These are phyloP conservation scores for Plebejus argus DNA, from an alignment of 2,888 invertebrate species.

Conservation along the genomic window DNA sequence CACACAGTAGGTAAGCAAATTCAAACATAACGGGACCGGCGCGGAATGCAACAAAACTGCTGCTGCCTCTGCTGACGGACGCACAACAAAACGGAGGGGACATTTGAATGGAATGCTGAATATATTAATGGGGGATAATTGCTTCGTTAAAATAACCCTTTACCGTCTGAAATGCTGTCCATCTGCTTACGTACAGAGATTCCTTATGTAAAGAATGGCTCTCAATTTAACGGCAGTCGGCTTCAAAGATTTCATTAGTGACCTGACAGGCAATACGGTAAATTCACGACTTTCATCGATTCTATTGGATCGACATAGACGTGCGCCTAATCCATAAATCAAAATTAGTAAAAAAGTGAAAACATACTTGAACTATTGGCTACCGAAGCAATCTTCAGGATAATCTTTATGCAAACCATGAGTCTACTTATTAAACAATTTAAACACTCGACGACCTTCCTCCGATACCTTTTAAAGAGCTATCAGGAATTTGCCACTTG, in stretches of 20 bases:
- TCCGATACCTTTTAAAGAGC: neutral
- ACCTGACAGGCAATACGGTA: too few species aligned
- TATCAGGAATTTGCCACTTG: neutral
- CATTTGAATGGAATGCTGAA: conserved; percentile 62
- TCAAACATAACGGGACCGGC: conserved; percentile 75
- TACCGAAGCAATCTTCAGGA: neutral
- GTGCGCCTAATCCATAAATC: neutral
- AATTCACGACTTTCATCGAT: too few species aligned
- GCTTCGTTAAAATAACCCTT: conserved; percentile 30
- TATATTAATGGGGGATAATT: conserved; percentile 44
- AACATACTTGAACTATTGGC: neutral
- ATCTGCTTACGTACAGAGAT: neutral
- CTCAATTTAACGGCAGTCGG: neutral
- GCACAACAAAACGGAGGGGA: conserved; percentile 58
- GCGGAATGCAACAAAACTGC: conserved; percentile 72
- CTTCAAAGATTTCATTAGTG: neutral
- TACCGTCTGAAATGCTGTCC: conserved; percentile 15
- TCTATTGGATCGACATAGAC: too few species aligned
- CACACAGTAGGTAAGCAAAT: conserved; percentile 54
- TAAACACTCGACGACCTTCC: neutral
- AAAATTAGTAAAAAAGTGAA: neutral
- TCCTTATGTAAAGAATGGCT: neutral
- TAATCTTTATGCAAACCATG: neutral
- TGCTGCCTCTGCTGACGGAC: conserved; percentile 52
- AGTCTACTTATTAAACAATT: neutral